Conservation (phyloP, 30 jellyfish, hydroid and myxozoan genomes). For the Turritopsis rubra region DNA sequence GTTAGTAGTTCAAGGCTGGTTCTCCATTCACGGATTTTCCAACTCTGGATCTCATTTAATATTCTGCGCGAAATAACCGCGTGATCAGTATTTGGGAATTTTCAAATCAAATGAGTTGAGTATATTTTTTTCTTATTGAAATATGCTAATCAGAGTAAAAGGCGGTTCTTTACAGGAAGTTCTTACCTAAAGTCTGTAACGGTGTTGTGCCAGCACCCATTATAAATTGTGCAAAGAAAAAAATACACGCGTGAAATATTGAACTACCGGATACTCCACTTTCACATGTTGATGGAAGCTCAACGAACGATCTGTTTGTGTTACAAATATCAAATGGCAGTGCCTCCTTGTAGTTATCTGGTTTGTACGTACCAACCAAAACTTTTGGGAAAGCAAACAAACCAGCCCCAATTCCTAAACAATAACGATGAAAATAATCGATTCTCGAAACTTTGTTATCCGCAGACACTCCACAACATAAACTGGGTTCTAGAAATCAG, state of each 20-base stretch:
- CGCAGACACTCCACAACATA: neutral
- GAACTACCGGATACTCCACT: slow-evolving; percentile 25
- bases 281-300: neutral
- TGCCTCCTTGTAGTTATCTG: slow-evolving; percentile 20
- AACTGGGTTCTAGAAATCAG: neutral
- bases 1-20: neutral
- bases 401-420: slow-evolving; percentile 78
- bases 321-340: slow-evolving; percentile 28
- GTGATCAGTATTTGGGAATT: no score
- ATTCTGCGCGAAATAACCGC: no score
- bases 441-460: no score
- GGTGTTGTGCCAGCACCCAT: slow-evolving; percentile 87
- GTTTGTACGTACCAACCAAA: slow-evolving; percentile 57
- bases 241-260: slow-evolving; percentile 23
- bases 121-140: no score
- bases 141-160: no score
- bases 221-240: slow-evolving; percentile 55
- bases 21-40: no score
- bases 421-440: neutral
- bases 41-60: no score
- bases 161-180: neutral
- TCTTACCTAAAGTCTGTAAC: slow-evolving; percentile 53
- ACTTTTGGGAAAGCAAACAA: slow-evolving; percentile 73
- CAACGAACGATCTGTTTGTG: slow-evolving; percentile 7
- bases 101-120: no score